These are phyloP conservation scores for Squalus acanthias DNA, from an alignment of 2,797 vertebrate species.

Conservation along the genomic window DNA sequence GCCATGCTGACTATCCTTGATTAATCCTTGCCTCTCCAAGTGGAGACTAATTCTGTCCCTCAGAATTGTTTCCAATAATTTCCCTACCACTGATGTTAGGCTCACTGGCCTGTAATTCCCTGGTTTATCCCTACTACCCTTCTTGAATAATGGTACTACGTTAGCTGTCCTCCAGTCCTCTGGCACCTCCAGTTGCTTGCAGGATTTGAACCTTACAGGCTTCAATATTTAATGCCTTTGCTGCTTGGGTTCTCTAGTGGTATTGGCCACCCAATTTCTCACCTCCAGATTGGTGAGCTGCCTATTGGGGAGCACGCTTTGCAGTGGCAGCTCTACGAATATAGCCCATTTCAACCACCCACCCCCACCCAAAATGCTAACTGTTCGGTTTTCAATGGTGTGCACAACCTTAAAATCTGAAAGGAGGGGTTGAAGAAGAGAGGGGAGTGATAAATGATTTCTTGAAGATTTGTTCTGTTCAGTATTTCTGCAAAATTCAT, in stretches of 20 bases:
- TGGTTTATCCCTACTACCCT: neutral
- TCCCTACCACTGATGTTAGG: no score
- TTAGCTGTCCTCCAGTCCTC: no score
- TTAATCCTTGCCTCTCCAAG: no score
- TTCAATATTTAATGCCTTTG: neutral
- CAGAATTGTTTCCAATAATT: no score
- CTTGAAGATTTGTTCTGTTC: neutral
- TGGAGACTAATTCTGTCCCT: no score
- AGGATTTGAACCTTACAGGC: neutral
- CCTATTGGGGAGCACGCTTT: neutral
- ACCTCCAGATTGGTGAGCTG: neutral
- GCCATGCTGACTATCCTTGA: no score
- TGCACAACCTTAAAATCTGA: neutral
- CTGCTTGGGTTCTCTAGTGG: neutral
- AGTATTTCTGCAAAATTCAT: neutral
- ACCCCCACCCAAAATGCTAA: no score
- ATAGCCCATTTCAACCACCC: no score
- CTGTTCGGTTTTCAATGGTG: neutral
- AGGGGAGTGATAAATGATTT: neutral
- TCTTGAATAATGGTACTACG: no score
- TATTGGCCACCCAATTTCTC: neutral
- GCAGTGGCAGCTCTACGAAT: neutral
- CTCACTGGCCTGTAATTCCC: neutral
- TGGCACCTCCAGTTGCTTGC: neutral
- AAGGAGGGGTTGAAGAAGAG: neutral